Conservation (phyloP, 1,140 invertebrate genomes). For the Protaetia brevitarsis region DNA sequence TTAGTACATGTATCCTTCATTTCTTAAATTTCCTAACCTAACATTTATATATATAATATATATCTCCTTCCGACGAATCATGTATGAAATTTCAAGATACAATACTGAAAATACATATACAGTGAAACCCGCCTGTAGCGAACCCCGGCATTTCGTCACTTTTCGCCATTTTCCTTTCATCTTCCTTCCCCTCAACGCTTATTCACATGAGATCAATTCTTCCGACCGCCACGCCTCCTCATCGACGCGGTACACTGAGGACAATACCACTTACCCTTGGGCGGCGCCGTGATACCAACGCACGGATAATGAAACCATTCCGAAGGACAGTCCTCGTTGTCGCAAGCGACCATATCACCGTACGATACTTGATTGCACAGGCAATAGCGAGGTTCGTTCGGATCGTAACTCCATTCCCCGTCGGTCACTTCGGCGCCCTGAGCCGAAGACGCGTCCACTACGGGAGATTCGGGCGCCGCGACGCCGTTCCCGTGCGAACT, state of each 20-base stretch:
- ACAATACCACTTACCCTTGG: slow-evolving; percentile 98
- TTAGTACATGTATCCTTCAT: too few species aligned
- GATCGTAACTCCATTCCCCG: slow-evolving; percentile 77
- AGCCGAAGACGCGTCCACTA: slow-evolving; percentile 30
- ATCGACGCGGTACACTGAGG: slow-evolving; percentile 90
- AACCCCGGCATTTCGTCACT: too few species aligned
- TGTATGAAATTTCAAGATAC: too few species aligned
- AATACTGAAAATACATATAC: too few species aligned
- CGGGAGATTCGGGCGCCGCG: slow-evolving; percentile 36
- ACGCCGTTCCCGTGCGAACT: not conserved
- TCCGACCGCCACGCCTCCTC: slow-evolving; percentile 76
- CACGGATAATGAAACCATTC: slow-evolving; percentile 99
- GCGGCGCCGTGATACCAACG: slow-evolving; percentile 91
- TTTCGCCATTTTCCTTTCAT: not conserved
- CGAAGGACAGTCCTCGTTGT: slow-evolving; percentile 94
- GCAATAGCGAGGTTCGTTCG: slow-evolving; percentile 94
- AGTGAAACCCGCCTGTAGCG: too few species aligned
- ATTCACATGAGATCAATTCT: slow-evolving; percentile 45
- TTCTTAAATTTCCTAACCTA: too few species aligned
- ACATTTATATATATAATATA: too few species aligned
- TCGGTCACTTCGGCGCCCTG: slow-evolving; percentile 38
- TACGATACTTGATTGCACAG: slow-evolving; percentile 98
- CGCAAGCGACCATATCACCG: slow-evolving; percentile 99
- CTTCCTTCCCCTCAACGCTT: not conserved
- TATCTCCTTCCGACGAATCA: too few species aligned